Evolutionary conservation across 2,888 invertebrate species (phyloP).

Genomic region (Cantharis lateralis): DNA sequence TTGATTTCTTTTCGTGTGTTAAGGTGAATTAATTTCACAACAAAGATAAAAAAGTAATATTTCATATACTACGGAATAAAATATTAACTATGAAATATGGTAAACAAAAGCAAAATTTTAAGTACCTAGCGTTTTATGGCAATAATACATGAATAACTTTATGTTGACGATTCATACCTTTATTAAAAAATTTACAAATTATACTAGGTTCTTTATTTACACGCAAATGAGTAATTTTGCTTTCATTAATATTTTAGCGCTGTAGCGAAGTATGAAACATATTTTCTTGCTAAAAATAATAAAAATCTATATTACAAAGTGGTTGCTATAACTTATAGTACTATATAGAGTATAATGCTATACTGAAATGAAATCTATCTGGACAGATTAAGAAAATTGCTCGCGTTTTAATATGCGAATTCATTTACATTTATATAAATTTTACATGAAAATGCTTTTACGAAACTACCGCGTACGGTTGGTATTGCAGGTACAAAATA

Average conservation of each 20-base stretch:
- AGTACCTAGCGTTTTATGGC: not conserved
- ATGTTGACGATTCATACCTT: not conserved
- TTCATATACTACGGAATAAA: not conserved
- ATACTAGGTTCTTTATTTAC: not conserved
- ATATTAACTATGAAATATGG: not conserved
- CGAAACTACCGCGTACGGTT: not conserved
- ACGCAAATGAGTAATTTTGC: not conserved
- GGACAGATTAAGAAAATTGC: not conserved
- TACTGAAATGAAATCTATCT: not conserved
- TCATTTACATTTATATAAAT: slow-evolving; percentile 1
- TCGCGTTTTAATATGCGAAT: not conserved
- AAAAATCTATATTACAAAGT: not conserved
- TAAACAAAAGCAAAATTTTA: not conserved
- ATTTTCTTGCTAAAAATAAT: not conserved
- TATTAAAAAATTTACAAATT: not conserved
- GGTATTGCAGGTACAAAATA: not conserved
- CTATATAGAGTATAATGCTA: not conserved
- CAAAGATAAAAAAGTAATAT: not conserved
- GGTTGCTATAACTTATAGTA: not conserved
- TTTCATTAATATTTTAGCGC: not conserved
- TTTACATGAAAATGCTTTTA: slow-evolving; percentile 3
- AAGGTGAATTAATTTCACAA: not conserved
- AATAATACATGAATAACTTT: not conserved
- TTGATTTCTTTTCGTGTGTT: not conserved
- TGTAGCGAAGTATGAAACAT: not conserved